These are phyloP conservation scores for Erebia palarica DNA, from an alignment of 2,888 invertebrate species.

Conservation along the genomic window DNA sequence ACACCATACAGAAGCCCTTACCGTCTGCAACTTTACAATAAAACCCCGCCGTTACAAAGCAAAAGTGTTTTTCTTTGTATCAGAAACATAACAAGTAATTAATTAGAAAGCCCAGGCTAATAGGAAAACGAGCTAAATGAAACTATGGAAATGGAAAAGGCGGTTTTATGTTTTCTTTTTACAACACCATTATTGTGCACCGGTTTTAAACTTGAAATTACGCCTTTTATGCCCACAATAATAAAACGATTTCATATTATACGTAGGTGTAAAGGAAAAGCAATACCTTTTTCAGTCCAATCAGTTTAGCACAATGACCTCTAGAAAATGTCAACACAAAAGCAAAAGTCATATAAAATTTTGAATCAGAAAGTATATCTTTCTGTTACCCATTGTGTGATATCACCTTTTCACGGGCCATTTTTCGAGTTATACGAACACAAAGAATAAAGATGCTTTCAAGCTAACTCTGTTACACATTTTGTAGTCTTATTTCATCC, in stretches of 20 bases:
- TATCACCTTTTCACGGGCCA: no score
- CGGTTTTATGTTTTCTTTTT: slow-evolving; percentile 4
- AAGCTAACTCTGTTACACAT: no score
- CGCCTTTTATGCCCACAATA: slow-evolving; percentile 3
- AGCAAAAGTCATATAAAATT: slow-evolving; percentile 50
- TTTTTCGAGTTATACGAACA: no score
- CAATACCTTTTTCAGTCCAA: slow-evolving; percentile 1
- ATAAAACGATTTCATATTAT: background rate
- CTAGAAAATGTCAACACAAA: background rate
- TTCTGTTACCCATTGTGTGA: no score
- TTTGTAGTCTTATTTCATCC: no score
- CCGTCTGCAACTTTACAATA: slow-evolving; percentile 14
- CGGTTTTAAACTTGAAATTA: slow-evolving; percentile 6
- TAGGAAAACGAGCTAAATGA: slow-evolving; percentile 24
- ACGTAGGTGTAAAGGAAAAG: background rate
- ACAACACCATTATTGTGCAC: slow-evolving; percentile 4
- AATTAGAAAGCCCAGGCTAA: slow-evolving; percentile 32
- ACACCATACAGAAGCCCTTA: background rate
- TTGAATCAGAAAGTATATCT: no score
- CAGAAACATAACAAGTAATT: slow-evolving; percentile 28
- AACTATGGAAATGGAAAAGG: slow-evolving; percentile 17
- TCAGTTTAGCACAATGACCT: slow-evolving; percentile 5
- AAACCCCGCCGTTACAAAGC: slow-evolving; percentile 12
- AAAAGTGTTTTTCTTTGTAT: slow-evolving; percentile 19
- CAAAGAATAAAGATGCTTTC: no score